Conservation (phyloP, 2,888 invertebrate species). For the Andrena trimmerana region DNA sequence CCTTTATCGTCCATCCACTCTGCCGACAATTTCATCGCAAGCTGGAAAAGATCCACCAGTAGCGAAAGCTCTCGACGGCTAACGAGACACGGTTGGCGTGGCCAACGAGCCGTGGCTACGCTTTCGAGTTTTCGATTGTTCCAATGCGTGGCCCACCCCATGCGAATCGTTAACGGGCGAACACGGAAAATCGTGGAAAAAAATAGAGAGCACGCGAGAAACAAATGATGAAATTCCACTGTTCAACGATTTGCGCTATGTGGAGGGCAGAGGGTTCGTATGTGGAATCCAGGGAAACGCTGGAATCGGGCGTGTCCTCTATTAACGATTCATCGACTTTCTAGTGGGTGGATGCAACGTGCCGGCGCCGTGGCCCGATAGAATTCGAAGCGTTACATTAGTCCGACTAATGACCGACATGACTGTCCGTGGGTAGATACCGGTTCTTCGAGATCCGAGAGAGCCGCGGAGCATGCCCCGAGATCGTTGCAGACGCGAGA, state of each 20-base stretch:
- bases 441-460: slow-evolving; percentile 74
- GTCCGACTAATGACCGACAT: slow-evolving; percentile 83
- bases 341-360: slow-evolving; percentile 63
- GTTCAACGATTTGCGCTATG: not conserved
- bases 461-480: slow-evolving; percentile 55
- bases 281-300: slow-evolving; percentile 12
- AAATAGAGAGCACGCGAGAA: not conserved
- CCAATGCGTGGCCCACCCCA: not conserved
- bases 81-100: slow-evolving; percentile 1
- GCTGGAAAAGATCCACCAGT: not conserved
- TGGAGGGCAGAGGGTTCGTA: not conserved
- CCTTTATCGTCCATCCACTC: too few relatives aligned
- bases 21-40: too few relatives aligned
- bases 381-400: slow-evolving; percentile 81
- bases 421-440: slow-evolving; percentile 81
- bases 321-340: slow-evolving; percentile 60
- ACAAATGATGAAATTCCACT: not conserved
- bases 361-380: slow-evolving; percentile 69
- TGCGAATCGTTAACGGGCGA: not conserved
- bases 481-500: slow-evolving; percentile 62
- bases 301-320: slow-evolving; percentile 46
- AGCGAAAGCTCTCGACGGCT: not conserved
- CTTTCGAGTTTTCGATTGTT: not conserved
- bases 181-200: too few relatives aligned
- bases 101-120: not conserved